Percentiles rank a stretch among this genome's conserved stretches.
Evolutionary conservation across 2,888 invertebrate genomes (phyloP).

Genomic region (Archips crataeganus): DNA sequence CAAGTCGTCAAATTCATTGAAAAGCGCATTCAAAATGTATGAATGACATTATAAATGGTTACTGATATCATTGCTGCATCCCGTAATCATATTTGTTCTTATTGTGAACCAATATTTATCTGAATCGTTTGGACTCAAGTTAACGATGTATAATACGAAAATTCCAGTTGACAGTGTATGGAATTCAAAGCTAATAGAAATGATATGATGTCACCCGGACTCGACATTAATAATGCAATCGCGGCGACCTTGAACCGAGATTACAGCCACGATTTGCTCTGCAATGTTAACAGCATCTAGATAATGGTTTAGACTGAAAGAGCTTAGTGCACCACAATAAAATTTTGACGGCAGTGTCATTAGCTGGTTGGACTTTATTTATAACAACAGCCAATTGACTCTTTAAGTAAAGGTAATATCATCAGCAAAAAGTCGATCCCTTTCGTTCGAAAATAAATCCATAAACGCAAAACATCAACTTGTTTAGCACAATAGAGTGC

Average conservation of each 20-base stretch:
- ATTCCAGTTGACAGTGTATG: slow-evolving; percentile 8
- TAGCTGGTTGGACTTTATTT: background rate
- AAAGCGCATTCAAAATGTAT: background rate
- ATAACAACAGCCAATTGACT: background rate
- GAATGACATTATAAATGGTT: background rate
- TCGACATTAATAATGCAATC: slow-evolving; percentile 63
- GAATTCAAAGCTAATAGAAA: slow-evolving; percentile 9
- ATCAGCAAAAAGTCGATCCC: too few species aligned
- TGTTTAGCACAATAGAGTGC: too few species aligned
- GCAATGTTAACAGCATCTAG: slow-evolving; percentile 30
- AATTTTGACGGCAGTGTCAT: background rate
- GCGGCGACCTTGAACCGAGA: slow-evolving; percentile 58
- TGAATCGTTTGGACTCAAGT: background rate
- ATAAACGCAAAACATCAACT: too few species aligned
- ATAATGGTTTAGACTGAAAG: slow-evolving; percentile 20
- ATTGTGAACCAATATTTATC: background rate
- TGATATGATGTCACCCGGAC: slow-evolving; percentile 60
- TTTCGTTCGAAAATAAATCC: too few species aligned
- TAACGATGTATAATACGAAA: background rate
- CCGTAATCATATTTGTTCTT: background rate
- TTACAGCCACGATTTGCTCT: slow-evolving; percentile 54
- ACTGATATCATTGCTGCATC: background rate
- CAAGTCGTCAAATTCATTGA: background rate
- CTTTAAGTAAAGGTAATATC: too few species aligned
- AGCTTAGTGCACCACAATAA: background rate